Base-by-base conservation (phyloP, 2,888 invertebrate species). In the Ichneumoninae sp. region DNA sequence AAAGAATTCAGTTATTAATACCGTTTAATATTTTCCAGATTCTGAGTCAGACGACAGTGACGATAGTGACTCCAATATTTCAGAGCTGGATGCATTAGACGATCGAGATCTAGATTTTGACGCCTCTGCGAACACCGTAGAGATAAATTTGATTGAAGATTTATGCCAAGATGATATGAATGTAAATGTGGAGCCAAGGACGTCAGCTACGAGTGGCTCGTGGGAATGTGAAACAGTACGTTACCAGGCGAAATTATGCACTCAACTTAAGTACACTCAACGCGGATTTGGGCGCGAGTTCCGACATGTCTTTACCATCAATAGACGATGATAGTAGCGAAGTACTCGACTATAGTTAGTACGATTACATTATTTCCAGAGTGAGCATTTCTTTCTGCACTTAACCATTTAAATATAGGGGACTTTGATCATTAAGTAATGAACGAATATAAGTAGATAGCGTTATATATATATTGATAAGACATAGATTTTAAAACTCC, bases 1-100 rank as follows among this genome's bases (percentile, higher is more conserved):
- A 33, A 33, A 6, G 33, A 33, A 33, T 33, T 33, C 33, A 6
- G 33, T 33, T 10, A 40, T 40, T 40, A 40, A 40, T 40, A 10
- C 40, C 10, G 60, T 69, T 69, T 26, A 26, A 69, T 69, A 69
- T 69, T 69, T 69, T 69, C 26, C 50, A 69, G 69, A 77, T 54
- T 36, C 19, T 16, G 77, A 57, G 16, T 40, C 54, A 57, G 66
- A 40, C 4, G 40, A 40, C 40, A 10, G 30, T n/a, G 19, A 74
- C 40, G 7, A 74, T 62, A 74, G 74, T 62, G 60, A 44, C 22
- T 62, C 74, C 16, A 65, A 74, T 60, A 19, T 74, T 33, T 62
- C 62, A 6, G 74, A 74, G 65, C 26, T 74, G 40, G 74, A 40
- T 40, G 40, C 40, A 10, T 60, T 60, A 30, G 60, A 60, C 30